Conservation (phyloP, 2,888 invertebrate species). For the Epistrophe grossulariae region DNA sequence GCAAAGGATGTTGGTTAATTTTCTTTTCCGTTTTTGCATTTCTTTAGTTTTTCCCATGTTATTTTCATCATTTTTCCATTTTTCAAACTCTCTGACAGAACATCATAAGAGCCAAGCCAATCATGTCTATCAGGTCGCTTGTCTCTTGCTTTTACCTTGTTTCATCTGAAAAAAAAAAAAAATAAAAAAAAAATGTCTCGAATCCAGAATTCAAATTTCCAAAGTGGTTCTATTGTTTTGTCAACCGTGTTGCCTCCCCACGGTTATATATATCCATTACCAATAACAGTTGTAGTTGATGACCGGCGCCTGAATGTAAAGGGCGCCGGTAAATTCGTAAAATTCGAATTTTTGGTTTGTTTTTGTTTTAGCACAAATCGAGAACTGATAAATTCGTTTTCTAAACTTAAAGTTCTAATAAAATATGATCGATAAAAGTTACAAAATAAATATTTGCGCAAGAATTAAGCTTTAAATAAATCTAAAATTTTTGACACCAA, state of each 20-base stretch:
- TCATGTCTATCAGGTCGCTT: conserved; percentile 70
- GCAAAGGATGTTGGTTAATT: conserved; percentile 47
- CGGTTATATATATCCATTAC: background rate
- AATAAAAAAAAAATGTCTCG: conserved; percentile 19
- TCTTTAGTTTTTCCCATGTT: conserved; percentile 45
- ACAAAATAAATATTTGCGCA: too few species aligned
- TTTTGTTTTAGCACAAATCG: too few species aligned
- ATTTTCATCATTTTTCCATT: conserved; percentile 50
- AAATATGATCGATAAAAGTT: too few species aligned
- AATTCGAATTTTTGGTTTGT: too few species aligned
- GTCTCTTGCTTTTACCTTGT: conserved; percentile 68
- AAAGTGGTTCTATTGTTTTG: conserved; percentile 72
- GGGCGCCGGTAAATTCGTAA: background rate
- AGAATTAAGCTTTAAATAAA: too few species aligned
- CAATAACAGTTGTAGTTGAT: background rate
- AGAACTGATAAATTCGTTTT: too few species aligned
- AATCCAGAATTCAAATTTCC: conserved; percentile 70
- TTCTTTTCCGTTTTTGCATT: conserved; percentile 28
- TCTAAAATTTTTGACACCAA: too few species aligned
- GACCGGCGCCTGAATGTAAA: background rate
- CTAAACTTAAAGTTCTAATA: too few species aligned
- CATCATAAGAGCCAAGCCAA: conserved; percentile 68
- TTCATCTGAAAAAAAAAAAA: conserved; percentile 4
- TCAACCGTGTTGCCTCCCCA: conserved; percentile 38
- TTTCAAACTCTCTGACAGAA: conserved; percentile 52